Evolutionary conservation across 2,113 vertebrate genomes (phyloP).

Genomic region (Campylomormyrus tamandua): DNA sequence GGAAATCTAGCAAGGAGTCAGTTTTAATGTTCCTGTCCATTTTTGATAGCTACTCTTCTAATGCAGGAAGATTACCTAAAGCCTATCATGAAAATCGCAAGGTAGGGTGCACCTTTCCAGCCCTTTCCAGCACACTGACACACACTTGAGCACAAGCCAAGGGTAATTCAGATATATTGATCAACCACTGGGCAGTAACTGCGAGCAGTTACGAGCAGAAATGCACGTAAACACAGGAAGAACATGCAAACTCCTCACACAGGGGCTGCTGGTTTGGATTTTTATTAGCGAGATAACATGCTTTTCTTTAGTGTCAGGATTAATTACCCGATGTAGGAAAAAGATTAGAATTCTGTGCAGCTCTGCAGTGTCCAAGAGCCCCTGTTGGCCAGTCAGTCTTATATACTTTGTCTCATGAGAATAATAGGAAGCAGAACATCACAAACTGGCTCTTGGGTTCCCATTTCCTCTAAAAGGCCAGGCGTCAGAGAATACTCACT

Average conservation of each 20-base stretch:
- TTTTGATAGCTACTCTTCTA: neutral
- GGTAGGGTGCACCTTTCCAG: neutral
- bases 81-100: neutral
- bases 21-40: neutral
- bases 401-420: neutral
- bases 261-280: neutral
- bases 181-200: neutral
- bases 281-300: neutral
- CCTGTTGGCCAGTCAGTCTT: neutral
- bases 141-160: neutral
- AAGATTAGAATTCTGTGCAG: neutral
- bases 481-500: neutral
- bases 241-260: neutral
- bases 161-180: neutral
- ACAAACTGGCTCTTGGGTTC: neutral
- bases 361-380: neutral
- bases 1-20: neutral
- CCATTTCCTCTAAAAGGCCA: neutral
- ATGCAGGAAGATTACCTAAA: neutral
- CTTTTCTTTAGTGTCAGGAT: neutral
- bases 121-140: neutral
- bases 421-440: neutral
- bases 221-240: neutral
- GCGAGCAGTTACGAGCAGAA: neutral
- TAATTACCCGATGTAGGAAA: neutral